Evolutionary conservation across 2,888 invertebrate species (phyloP).

Genomic region (Dioctria linearis): DNA sequence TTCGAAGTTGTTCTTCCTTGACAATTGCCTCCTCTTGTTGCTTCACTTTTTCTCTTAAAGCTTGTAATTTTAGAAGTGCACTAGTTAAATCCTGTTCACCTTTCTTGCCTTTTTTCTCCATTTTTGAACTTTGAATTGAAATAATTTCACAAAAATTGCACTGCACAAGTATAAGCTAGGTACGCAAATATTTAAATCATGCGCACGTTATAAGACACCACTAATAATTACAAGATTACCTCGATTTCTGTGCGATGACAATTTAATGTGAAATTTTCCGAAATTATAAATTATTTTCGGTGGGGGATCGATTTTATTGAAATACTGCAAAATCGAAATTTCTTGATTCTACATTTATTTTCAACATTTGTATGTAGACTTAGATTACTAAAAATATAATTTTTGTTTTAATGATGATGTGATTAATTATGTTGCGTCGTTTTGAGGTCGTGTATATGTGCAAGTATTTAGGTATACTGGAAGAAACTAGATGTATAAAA

Average conservation of each 20-base stretch:
- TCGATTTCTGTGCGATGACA: not conserved
- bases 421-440: not conserved
- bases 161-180: not conserved
- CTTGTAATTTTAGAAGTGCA: conserved; percentile 16
- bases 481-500: no score
- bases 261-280: conserved; percentile 5
- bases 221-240: not conserved
- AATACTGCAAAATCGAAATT: no score
- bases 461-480: not conserved
- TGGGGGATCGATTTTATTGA: conserved; percentile 32
- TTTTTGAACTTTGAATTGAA: conserved; percentile 2
- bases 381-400: conserved; percentile 12
- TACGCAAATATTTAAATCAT: conserved; percentile 5
- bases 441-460: conserved; percentile 1
- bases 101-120: conserved; percentile 37
- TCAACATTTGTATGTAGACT: not conserved
- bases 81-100: conserved; percentile 27
- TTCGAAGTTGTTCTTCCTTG: conserved; percentile 29
- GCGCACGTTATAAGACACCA: not conserved
- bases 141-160: not conserved
- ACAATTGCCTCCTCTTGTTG: conserved; percentile 27
- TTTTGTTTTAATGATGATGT: conserved; percentile 16
- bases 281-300: conserved; percentile 5
- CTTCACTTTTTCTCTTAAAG: conserved; percentile 35
- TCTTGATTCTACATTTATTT: no score